These are phyloP conservation scores for Vulpes ferrilata DNA, from an alignment of 2,113 vertebrate species.

Conservation along the genomic window DNA sequence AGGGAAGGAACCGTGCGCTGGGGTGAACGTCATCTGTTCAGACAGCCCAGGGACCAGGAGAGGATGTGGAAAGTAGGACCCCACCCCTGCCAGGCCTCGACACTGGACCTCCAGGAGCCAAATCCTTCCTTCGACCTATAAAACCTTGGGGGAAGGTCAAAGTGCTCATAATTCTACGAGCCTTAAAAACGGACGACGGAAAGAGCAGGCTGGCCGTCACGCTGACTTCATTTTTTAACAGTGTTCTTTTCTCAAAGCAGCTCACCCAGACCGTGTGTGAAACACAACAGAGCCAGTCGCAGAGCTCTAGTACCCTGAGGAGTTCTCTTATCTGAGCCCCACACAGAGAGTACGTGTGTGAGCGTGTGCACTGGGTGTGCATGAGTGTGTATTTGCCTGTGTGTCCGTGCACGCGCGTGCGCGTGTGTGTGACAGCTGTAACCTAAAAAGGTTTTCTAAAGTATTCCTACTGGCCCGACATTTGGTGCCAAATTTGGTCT, in stretches of 20 bases:
- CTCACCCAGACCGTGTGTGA: background rate
- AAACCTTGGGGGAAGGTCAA: background rate
- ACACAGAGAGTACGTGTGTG: fast-evolving
- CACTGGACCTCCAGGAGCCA: background rate
- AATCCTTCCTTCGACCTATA: background rate
- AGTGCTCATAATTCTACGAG: background rate
- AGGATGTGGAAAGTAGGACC: background rate
- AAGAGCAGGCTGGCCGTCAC: background rate
- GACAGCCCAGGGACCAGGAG: background rate
- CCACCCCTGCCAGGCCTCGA: background rate
- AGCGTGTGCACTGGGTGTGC: fast-evolving
- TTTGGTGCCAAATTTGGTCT: background rate
- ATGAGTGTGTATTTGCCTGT: background rate
- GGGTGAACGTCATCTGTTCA: fast-evolving
- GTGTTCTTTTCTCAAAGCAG: background rate
- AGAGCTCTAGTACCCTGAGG: background rate
- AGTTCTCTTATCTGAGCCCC: background rate
- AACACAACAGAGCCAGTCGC: background rate
- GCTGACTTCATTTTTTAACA: background rate
- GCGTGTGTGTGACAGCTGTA: background rate
- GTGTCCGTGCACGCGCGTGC: fast-evolving
- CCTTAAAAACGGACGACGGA: background rate
- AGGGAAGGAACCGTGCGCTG: fast-evolving
- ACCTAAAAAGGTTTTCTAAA: background rate
- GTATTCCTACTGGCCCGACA: background rate